Percentiles rank a stretch among this genome's conserved stretches.
Evolutionary conservation across 2,113 vertebrate species (phyloP).

Genomic region (Edolisoma coerulescens): DNA sequence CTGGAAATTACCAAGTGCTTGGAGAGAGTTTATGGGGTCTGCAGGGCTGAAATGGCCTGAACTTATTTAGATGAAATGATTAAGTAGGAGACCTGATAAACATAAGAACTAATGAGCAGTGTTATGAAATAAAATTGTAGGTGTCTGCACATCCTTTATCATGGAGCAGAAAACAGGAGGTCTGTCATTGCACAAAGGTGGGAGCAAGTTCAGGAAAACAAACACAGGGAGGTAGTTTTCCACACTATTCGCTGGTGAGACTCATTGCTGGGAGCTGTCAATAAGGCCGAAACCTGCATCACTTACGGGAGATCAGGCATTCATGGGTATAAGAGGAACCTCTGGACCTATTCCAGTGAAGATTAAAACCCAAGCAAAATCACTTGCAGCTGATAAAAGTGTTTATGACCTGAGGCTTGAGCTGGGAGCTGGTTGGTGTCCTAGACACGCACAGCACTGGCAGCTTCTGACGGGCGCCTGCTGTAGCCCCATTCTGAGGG

Average conservation of each 20-base stretch:
- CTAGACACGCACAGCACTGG: no score
- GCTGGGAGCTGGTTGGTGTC: no score
- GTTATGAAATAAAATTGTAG: not conserved
- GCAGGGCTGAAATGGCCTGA: not conserved
- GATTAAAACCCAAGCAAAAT: not conserved
- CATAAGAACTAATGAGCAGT: not conserved
- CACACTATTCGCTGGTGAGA: not conserved
- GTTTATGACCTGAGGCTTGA: not conserved
- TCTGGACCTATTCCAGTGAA: not conserved
- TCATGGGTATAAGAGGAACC: not conserved
- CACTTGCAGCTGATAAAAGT: fast-evolving
- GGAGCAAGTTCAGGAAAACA: not conserved
- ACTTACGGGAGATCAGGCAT: not conserved
- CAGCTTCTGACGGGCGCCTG: not conserved
- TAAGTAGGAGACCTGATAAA: not conserved
- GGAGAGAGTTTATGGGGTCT: not conserved
- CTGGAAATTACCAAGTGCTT: not conserved
- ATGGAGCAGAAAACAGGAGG: not conserved
- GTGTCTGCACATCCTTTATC: not conserved
- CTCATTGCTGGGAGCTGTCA: not conserved
- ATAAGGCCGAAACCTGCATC: not conserved
- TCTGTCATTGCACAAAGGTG: not conserved
- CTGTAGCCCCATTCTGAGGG: not conserved
- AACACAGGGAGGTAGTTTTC: not conserved
- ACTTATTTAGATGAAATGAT: not conserved